Evolutionary conservation across 2,113 vertebrate species (phyloP).

Genomic region (Ceyx margarethae): DNA sequence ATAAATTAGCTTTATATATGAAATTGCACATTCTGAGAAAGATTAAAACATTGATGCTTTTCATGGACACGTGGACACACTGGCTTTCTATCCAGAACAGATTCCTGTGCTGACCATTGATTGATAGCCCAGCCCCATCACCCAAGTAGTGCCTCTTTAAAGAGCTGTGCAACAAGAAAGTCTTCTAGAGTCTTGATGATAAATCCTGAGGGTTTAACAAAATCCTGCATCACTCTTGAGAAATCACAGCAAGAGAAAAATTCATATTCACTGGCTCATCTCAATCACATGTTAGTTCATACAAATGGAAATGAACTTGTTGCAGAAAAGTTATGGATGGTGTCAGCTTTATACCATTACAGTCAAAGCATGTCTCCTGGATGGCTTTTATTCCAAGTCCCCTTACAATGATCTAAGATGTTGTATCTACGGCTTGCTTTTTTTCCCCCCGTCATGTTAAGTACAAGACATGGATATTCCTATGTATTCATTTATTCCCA

Average conservation of each 20-base stretch:
- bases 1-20: neutral
- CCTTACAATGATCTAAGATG: neutral
- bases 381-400: neutral
- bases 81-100: neutral
- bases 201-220: neutral
- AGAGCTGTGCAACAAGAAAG: neutral
- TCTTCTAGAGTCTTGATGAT: neutral
- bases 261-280: neutral
- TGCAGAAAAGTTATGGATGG: neutral
- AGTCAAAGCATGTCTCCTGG: neutral
- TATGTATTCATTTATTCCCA: conserved; percentile 6
- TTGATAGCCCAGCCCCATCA: neutral
- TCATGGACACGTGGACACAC: neutral
- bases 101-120: neutral
- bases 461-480: conserved; percentile 18
- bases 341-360: neutral
- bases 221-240: neutral
- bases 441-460: neutral
- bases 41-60: neutral
- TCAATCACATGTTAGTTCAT: neutral
- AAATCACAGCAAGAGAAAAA: neutral
- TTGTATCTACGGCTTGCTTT: neutral
- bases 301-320: neutral
- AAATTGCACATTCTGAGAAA: accelerated
- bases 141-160: too few species aligned